Evolutionary conservation across 2,797 vertebrate species (phyloP), one percentile per base, ranked within the genome.

Genomic region (Rhinichthys osculus): DNA sequence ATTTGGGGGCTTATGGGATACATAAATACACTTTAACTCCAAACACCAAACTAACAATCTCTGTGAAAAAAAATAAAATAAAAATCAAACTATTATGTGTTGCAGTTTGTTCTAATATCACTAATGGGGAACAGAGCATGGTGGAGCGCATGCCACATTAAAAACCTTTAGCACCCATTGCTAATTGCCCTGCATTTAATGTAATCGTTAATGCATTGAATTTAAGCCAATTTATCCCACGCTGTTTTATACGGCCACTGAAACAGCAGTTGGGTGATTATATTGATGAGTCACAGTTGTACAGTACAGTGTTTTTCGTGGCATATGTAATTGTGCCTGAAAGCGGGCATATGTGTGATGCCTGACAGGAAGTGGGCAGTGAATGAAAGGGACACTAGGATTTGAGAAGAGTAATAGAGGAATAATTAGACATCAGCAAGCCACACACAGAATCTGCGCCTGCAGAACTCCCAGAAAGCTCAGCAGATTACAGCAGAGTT

Each of bases 21-120:
- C 77, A 85, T 87, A 88, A 88, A 86, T 79, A 84, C 62, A 78
- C 83, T 88, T 88, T 87, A 88, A 87, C 71, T 84, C 83, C 50
- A 87, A 86, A 87, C 77, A 86, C 59, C 81, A 86, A 81, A n/a
- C 59, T 80, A 88, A 81, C 76, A 81, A 87, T 71, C 88, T 78
- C 13, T 19, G 50, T 30, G 35, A 77, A 78, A 73, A 83, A n/a
- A 66, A 82, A 78, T 59, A 27, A 78, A 50, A 23, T n/a, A 30
- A 69, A 81, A 85, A 88, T 74, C 71, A 64, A 88, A 86, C 83
- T 82, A 82, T 87, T 86, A 67, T 82, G 62, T 66, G 78, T 86
- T 82, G 62, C 64, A 40, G 86, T 85, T 88, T 86, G 82, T 52
- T 85, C 11, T 87, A 86, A 90, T 84, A 85, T 84, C 54, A 64